Base-by-base conservation (phyloP, 2,113 vertebrate genomes). In the Ornithorhynchus anatinus region DNA sequence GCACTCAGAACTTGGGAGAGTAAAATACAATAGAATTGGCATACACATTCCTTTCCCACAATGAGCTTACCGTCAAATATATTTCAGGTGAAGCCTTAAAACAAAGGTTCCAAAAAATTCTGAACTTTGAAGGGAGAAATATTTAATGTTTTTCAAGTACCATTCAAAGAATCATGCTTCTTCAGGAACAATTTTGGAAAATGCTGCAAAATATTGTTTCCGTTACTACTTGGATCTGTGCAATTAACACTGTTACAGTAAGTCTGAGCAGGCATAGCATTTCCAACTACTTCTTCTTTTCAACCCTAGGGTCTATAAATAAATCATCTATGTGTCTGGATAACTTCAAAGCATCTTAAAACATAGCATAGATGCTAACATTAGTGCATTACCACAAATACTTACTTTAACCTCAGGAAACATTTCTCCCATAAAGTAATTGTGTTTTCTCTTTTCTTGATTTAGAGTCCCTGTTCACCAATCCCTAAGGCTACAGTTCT, bases 261-360 rank as follows among this genome's bases (percentile, higher is more conserved):
- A 58, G 58, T 48, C 75, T 47, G 53, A 58, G 63, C 22, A 13
- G 59, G 57, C 64, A 11, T 61, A 59, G 59, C 37, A 22, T 72
- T 77, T 67, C 75, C 63, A 69, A 72, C 39, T 45, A 50, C 67
- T 52, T 77, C 48, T 62, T 52, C 74, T 70, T 68, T 68, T 69
- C 54, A 23, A 80, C 43, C 2, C 1, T 53, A 56, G 51, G 56
- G 25, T 27, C 59, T 80, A 58, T 69, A 75, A 69, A 72, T 58
- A 78, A 50, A n/a, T n/a, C n/a, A n/a, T n/a, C n/a, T n/a, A n/a
- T n/a, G 71, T 17, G 50, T 53, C 64, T 38, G 48, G 19, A 58
- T 58, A 65, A 64, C 59, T 47, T 59, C 66, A 42, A 59, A 78
- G 69, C 51, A 62, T 75, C 56, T 62, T 77, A 62, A 47, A 72